Percentiles rank a stretch among this genome's conserved stretches.
These are phyloP conservation scores for Scelioninae gen. 2 DNA, from an alignment of 2,888 invertebrate genomes.

Conservation along the genomic window DNA sequence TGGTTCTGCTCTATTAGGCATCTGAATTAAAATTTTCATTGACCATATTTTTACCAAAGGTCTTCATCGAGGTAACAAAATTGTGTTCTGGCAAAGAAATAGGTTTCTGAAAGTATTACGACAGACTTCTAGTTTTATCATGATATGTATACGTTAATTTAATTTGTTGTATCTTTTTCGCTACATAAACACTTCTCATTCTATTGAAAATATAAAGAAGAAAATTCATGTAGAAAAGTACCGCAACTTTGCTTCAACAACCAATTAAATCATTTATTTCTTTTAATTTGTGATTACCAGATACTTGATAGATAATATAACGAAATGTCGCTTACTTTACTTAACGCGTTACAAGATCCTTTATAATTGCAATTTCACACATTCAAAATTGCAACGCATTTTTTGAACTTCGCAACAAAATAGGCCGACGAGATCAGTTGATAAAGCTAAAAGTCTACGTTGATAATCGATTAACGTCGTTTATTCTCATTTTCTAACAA, in stretches of 20 bases:
- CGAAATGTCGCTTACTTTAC: neutral
- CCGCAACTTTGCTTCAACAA: neutral
- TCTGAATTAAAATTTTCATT: no score
- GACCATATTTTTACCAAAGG: no score
- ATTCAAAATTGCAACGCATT: neutral
- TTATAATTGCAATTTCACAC: neutral
- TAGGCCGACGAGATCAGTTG: neutral
- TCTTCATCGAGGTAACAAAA: no score
- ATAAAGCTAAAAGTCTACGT: slow-evolving; percentile 27
- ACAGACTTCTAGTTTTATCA: slow-evolving; percentile 44
- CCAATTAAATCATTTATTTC: no score
- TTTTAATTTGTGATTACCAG: no score
- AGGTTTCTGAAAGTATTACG: no score
- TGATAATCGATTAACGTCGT: neutral
- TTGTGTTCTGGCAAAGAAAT: no score
- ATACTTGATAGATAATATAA: no score
- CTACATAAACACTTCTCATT: neutral
- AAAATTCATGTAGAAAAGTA: neutral
- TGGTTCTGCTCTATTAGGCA: no score
- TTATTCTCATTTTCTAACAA: neutral
- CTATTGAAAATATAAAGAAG: slow-evolving; percentile 2
- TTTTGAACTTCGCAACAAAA: neutral
- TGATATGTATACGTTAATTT: slow-evolving; percentile 31
- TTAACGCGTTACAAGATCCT: neutral
- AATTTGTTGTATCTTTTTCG: neutral